Percentiles rank a stretch among this genome's conserved stretches.
phyloP scores from a whole-genome alignment of 2,888 invertebrate species.

The Unio pictorum region DNA sequence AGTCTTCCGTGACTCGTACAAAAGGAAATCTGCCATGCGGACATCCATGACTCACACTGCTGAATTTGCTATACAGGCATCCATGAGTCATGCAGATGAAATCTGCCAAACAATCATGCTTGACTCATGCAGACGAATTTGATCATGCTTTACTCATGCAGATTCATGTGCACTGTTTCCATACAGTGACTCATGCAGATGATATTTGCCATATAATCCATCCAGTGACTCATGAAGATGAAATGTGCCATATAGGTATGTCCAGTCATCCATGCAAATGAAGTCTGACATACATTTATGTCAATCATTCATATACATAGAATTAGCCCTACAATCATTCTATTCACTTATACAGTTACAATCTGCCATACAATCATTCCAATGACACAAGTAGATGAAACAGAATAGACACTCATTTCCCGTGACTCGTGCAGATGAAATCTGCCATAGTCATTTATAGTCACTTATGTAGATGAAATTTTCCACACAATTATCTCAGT shows the following conservation, averaged over 20 bases:
- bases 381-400: neutral
- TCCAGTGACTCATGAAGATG: neutral
- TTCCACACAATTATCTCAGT: too few species aligned
- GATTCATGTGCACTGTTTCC: too few species aligned
- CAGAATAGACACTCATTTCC: neutral
- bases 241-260: neutral
- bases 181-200: neutral
- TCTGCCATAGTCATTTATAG: neutral
- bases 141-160: too few species aligned
- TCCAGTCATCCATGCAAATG: neutral
- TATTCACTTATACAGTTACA: neutral
- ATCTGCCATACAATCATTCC: constrained; percentile 11
- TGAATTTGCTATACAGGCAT: neutral
- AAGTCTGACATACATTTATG: too few species aligned
- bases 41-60: too few species aligned
- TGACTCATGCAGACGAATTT: too few species aligned
- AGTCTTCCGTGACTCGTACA: constrained; percentile 1
- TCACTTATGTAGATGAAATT: neutral
- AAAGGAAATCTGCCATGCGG: too few species aligned
- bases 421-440: neutral
- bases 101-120: too few species aligned
- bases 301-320: neutral
- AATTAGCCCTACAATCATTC: too few species aligned
- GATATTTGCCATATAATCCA: constrained; percentile 10
- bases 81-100: too few species aligned